Conservation (phyloP, 1,140 invertebrate genomes). For the Drosophila elegans region DNA sequence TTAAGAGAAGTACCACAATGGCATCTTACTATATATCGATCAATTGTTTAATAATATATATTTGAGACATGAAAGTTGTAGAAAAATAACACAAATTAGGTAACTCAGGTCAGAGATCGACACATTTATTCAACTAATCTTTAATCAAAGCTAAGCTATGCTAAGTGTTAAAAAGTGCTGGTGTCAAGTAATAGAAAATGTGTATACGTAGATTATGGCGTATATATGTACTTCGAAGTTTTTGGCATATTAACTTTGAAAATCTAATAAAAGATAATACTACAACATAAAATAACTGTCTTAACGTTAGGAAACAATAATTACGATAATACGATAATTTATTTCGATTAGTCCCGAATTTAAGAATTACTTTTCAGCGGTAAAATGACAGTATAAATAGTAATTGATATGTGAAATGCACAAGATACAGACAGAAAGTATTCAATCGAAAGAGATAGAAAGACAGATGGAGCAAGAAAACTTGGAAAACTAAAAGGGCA, state of each 20-base stretch:
- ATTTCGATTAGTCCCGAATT: background rate
- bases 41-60: background rate
- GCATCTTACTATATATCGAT: too few species aligned
- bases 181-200: background rate
- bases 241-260: background rate
- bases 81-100: background rate
- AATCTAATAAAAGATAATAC: background rate
- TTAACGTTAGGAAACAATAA: background rate
- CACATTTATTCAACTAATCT: too few species aligned
- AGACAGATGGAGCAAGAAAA: constrained; percentile 1
- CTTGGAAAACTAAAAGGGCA: background rate
- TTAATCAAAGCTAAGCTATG: background rate
- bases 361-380: background rate
- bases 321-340: too few species aligned
- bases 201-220: background rate
- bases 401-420: background rate
- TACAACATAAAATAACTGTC: background rate
- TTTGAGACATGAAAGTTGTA: background rate
- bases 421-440: background rate
- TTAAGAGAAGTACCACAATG: background rate
- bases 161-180: background rate
- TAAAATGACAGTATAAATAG: background rate
- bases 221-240: background rate
- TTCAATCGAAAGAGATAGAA: background rate
- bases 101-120: too few species aligned